These are phyloP conservation scores for Hydropotes inermis DNA, from an alignment of 2,113 vertebrate genomes.

Conservation along the genomic window DNA sequence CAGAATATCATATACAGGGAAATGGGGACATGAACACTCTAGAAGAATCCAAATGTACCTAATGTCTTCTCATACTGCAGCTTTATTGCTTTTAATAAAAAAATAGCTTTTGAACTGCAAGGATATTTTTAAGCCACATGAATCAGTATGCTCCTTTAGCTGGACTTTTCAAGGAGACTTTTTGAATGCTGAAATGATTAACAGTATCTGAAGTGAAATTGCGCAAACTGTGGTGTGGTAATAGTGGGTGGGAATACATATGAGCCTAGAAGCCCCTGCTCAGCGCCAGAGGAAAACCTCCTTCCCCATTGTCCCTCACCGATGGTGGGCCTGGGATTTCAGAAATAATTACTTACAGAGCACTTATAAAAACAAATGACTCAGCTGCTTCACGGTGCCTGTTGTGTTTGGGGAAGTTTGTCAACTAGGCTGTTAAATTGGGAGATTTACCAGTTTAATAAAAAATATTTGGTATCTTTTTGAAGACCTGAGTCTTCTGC, in stretches of 20 bases:
- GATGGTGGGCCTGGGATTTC: conserved; percentile 34
- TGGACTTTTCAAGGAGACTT: conserved; percentile 22
- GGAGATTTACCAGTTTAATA: conserved; percentile 25
- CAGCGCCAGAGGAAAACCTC: neutral
- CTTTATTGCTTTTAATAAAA: conserved; percentile 5
- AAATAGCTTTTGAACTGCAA: neutral
- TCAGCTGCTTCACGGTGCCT: neutral
- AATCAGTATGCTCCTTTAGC: conserved; percentile 32
- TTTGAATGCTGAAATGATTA: conserved; percentile 43
- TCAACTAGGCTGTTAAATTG: conserved; percentile 34
- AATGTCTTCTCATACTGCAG: neutral
- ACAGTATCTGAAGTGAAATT: neutral
- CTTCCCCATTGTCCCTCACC: neutral
- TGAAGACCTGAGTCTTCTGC: neutral
- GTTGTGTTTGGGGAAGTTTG: conserved; percentile 18
- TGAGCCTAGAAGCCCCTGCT: neutral
- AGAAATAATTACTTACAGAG: conserved; percentile 61
- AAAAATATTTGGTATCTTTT: conserved; percentile 40
- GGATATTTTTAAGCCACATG: conserved; percentile 20
- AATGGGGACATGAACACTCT: neutral
- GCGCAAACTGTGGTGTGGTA: neutral
- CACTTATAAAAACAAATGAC: conserved; percentile 45
- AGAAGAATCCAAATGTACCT: neutral
- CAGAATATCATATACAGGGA: neutral
- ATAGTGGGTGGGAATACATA: neutral